Conservation (phyloP, 2,113 vertebrate species). For the Channa argus region DNA sequence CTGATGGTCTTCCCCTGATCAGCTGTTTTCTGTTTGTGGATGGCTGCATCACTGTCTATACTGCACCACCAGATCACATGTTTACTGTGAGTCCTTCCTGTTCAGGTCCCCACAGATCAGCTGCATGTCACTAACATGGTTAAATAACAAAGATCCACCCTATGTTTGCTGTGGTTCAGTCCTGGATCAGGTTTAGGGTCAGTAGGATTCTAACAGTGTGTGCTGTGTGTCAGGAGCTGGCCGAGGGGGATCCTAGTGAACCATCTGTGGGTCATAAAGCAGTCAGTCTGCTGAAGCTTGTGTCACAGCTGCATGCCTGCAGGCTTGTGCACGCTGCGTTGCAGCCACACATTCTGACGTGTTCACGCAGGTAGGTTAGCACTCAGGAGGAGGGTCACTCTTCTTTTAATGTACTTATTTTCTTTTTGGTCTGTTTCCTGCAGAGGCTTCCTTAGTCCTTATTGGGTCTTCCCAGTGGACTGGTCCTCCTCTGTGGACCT, state of each 20-base stretch:
- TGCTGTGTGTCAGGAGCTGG: constrained; percentile 16
- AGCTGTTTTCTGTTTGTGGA: constrained; percentile 56
- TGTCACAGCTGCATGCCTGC: constrained; percentile 85
- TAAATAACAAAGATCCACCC: no score
- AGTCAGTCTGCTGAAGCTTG: constrained; percentile 77
- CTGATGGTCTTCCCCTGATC: constrained; percentile 16
- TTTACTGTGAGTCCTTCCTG: constrained; percentile 32
- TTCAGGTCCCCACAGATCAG: neutral
- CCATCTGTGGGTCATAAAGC: neutral
- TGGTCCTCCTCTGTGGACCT: constrained; percentile 89
- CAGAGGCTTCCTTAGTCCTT: neutral
- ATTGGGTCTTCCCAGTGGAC: constrained; percentile 73
- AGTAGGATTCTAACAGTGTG: neutral
- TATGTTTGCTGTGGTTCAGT: no score
- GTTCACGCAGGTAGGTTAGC: constrained; percentile 2
- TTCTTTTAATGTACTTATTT: neutral
- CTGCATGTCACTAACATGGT: no score
- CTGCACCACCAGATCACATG: neutral
- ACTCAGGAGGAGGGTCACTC: neutral
- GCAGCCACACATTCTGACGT: constrained; percentile 64
- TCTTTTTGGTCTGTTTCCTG: neutral
- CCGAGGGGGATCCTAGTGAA: neutral
- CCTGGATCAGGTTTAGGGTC: no score
- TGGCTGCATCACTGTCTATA: constrained; percentile 38
- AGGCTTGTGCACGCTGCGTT: constrained; percentile 87